Evolutionary conservation across 2,888 invertebrate genomes (phyloP).

Genomic region (Polyommatus icarus): DNA sequence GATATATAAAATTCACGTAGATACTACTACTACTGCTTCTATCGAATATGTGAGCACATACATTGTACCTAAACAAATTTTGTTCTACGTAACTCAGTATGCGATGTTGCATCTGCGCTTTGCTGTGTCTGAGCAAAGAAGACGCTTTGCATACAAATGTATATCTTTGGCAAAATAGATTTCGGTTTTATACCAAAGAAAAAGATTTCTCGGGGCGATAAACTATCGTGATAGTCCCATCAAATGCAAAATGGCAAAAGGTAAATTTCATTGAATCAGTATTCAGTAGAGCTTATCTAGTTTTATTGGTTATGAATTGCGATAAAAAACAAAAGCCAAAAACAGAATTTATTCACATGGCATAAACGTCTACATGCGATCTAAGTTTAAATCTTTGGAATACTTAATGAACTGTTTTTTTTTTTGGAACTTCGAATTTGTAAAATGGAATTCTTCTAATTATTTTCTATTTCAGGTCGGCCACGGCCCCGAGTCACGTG

Average conservation of each 20-base stretch:
- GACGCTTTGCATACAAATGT: conserved; percentile 24
- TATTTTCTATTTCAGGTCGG: conserved; percentile 75
- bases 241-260: conserved; percentile 3
- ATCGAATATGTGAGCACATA: not conserved
- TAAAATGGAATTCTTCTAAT: not conserved
- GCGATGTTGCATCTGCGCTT: conserved; percentile 24
- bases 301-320: not conserved
- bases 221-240: not conserved
- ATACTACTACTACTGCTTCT: not conserved
- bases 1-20: not conserved
- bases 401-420: too few species aligned
- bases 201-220: conserved; percentile 16
- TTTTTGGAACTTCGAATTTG: too few species aligned
- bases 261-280: not conserved
- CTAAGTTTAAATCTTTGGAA: not conserved
- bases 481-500: conserved; percentile 90
- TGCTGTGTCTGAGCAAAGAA: conserved; percentile 25
- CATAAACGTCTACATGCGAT: not conserved
- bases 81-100: conserved; percentile 29
- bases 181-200: conserved; percentile 19
- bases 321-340: not conserved
- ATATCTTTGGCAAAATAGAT: conserved; percentile 25
- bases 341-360: not conserved
- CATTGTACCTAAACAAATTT: conserved; percentile 22
- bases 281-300: not conserved